Evolutionary conservation across 2,797 vertebrate species (phyloP).

Genomic region (Coccyzus lansbergi): DNA sequence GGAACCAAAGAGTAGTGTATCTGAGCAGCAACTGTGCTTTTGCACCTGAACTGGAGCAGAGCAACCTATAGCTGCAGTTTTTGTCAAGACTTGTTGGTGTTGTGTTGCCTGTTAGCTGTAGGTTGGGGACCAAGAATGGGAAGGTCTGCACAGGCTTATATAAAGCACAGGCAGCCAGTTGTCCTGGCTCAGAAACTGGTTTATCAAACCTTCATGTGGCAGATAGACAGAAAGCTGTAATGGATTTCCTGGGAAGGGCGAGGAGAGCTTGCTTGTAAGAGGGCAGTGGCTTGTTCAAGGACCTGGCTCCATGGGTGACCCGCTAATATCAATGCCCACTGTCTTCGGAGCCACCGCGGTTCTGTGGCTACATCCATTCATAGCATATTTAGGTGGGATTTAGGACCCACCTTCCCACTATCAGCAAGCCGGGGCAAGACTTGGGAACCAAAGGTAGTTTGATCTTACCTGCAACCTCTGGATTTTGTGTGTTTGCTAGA

Average conservation of each 20-base stretch:
- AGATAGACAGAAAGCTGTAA: neutral
- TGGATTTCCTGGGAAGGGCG: neutral
- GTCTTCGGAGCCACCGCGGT: neutral
- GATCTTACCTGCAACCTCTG: neutral
- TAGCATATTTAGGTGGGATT: neutral
- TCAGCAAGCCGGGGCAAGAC: neutral
- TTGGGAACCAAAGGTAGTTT: neutral
- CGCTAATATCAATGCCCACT: neutral
- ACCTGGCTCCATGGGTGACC: accelerated
- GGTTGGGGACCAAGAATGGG: neutral
- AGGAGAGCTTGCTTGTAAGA: neutral
- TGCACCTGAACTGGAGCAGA: neutral
- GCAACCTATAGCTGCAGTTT: neutral
- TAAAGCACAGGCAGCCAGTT: neutral
- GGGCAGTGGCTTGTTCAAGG: neutral
- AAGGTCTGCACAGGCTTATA: neutral
- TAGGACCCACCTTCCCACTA: neutral
- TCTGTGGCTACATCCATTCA: neutral
- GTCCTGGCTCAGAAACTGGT: neutral
- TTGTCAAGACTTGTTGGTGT: neutral
- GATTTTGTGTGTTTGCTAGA: neutral
- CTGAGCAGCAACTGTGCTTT: neutral
- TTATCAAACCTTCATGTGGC: neutral
- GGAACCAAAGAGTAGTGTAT: neutral
- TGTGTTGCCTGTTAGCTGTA: neutral